Evolutionary conservation across 1,140 invertebrate genomes (phyloP).

Genomic region (Bombus superbus): DNA sequence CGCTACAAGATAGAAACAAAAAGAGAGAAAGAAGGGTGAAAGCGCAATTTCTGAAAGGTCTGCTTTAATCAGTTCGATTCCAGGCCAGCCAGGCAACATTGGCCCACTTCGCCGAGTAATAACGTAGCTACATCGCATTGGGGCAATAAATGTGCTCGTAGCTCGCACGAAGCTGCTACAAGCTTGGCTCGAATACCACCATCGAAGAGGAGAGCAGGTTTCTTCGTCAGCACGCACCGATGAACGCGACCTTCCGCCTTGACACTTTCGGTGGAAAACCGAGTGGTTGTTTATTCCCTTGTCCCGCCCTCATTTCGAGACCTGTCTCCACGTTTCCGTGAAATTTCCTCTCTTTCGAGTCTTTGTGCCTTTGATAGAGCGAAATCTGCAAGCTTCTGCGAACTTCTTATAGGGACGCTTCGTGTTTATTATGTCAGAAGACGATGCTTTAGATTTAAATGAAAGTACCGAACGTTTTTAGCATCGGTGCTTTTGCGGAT

Average conservation of each 20-base stretch:
- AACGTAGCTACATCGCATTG: conserved; percentile 56
- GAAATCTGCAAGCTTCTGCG: background rate
- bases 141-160: conserved; percentile 53
- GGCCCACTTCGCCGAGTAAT: conserved; percentile 61
- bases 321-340: background rate
- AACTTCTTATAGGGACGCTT: background rate
- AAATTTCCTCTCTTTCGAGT: background rate
- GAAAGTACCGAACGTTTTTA: background rate
- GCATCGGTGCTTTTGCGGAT: background rate
- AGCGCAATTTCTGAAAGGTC: conserved; percentile 56
- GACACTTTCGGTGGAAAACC: conserved; percentile 17
- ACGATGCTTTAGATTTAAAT: background rate
- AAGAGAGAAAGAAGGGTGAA: background rate
- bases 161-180: conserved; percentile 22
- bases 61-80: conserved; percentile 66
- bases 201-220: background rate
- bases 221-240: conserved; percentile 30
- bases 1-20: background rate
- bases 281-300: background rate
- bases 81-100: conserved; percentile 51
- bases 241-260: conserved; percentile 16
- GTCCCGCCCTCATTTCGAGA: background rate
- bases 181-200: conserved; percentile 17
- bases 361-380: background rate
- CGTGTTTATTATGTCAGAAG: background rate